Percentiles rank a stretch among this genome's conserved stretches.
phyloP scores from a whole-genome alignment of 2,797 vertebrate species.

The Hypotaenidia philippensis region DNA sequence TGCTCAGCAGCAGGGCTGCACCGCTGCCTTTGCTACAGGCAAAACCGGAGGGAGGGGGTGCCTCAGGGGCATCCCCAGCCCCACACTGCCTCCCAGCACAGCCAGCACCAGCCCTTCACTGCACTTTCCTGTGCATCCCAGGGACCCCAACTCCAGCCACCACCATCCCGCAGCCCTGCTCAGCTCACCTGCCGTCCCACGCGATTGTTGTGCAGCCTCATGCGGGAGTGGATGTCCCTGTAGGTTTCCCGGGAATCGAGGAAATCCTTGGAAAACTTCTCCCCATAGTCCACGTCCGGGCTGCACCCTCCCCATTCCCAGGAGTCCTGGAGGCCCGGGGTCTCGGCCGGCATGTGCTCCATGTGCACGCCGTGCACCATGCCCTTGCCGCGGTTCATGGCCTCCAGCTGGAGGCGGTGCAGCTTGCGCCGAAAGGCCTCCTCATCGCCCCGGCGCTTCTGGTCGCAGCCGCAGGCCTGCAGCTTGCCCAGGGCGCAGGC shows the following conservation, averaged over 20 bases:
- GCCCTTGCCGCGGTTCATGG: conserved; percentile 94
- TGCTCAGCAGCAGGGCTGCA: background rate
- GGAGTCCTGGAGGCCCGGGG: conserved; percentile 92
- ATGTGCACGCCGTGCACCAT: conserved; percentile 95
- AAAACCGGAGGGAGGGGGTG: background rate
- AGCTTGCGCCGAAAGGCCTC: conserved; percentile 95
- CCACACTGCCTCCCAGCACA: fast-evolving
- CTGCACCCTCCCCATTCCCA: conserved; percentile 99
- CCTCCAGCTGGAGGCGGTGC: conserved; percentile 93
- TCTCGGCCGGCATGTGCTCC: conserved; percentile 90
- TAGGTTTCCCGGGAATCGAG: conserved; percentile 96
- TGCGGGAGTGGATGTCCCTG: conserved; percentile 96
- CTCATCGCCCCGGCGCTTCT: conserved; percentile 92
- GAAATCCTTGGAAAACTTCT: conserved; percentile 98
- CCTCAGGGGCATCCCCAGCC: background rate
- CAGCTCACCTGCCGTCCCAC: conserved; percentile 97
- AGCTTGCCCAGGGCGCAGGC: conserved; percentile 97
- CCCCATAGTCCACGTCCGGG: conserved; percentile 96
- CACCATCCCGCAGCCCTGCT: fast-evolving
- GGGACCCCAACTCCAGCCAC: background rate
- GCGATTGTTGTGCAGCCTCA: conserved; percentile 97
- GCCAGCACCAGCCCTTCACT: background rate
- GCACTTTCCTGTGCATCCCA: fast-evolving
- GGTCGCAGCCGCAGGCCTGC: conserved; percentile 93
- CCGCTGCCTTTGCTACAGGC: background rate